phyloP scores from a whole-genome alignment of 2,797 vertebrate genomes.

The Spinus pinus region DNA sequence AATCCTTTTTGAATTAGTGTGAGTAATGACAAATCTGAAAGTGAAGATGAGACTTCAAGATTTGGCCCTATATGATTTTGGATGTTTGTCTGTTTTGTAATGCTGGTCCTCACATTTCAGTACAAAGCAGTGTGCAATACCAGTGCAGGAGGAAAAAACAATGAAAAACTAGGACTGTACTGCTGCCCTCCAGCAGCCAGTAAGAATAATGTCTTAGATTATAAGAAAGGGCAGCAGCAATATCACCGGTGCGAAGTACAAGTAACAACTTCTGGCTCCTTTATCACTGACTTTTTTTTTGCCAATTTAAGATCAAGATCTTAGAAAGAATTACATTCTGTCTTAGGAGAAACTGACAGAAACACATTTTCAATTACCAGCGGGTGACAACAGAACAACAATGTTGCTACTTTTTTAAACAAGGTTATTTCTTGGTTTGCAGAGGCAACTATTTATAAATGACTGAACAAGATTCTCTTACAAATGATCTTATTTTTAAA shows the following conservation, averaged over 20 bases:
- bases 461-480: slow-evolving; percentile 59
- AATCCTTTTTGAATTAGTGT: neutral
- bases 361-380: slow-evolving; percentile 81
- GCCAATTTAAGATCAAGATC: slow-evolving; percentile 77
- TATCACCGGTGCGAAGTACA: slow-evolving; percentile 68
- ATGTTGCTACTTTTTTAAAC: slow-evolving; percentile 65
- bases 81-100: neutral
- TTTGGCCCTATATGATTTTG: neutral
- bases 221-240: slow-evolving; percentile 72
- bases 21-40: neutral
- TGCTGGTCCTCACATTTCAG: slow-evolving; percentile 38
- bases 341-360: slow-evolving; percentile 73
- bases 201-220: slow-evolving; percentile 77
- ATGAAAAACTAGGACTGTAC: slow-evolving; percentile 23
- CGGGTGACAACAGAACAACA: slow-evolving; percentile 72
- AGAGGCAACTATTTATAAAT: slow-evolving; percentile 74
- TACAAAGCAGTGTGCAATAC: slow-evolving; percentile 24
- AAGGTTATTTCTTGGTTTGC: slow-evolving; percentile 76
- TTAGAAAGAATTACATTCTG: slow-evolving; percentile 75
- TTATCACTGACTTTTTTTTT: slow-evolving; percentile 47
- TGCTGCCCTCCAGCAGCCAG: slow-evolving; percentile 57
- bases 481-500: slow-evolving; percentile 63
- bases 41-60: neutral
- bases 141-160: slow-evolving; percentile 35
- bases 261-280: slow-evolving; percentile 70